Evolutionary conservation across 1,140 invertebrate genomes (phyloP).

Genomic region (Drosophila bifasciata): DNA sequence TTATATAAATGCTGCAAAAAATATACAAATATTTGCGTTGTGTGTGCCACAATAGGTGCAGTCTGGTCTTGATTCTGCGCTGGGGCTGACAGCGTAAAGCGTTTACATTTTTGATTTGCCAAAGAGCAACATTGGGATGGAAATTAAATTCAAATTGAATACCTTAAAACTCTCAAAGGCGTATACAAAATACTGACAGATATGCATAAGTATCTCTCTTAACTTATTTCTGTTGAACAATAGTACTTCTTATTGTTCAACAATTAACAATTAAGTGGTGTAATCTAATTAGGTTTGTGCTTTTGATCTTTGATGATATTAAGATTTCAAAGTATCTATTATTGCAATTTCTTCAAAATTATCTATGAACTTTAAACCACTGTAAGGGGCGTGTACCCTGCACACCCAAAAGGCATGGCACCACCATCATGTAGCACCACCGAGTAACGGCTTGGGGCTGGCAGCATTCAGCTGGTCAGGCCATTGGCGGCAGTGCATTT

Average conservation of each 20-base stretch:
- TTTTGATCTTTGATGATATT: too few species aligned
- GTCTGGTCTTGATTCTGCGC: constrained; percentile 52
- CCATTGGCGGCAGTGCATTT: constrained; percentile 56
- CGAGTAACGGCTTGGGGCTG: constrained; percentile 29
- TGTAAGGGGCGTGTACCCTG: constrained; percentile 7
- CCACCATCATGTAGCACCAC: constrained; percentile 9
- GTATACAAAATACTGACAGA: too few species aligned
- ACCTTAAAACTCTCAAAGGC: too few species aligned
- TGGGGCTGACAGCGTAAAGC: constrained; percentile 21
- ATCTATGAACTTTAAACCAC: too few species aligned
- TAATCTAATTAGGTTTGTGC: too few species aligned
- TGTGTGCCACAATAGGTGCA: constrained; percentile 66
- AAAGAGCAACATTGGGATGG: constrained; percentile 34
- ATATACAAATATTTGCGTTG: constrained; percentile 42
- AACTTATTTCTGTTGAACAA: too few species aligned
- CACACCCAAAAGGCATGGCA: constrained; percentile 24
- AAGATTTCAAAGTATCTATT: too few species aligned
- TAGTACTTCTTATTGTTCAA: too few species aligned
- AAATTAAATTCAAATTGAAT: not conserved
- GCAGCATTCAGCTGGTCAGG: constrained; percentile 50
- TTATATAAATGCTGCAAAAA: constrained; percentile 70
- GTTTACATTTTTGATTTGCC: constrained; percentile 21
- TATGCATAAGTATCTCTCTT: too few species aligned
- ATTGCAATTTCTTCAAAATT: too few species aligned
- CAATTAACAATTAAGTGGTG: too few species aligned